These are phyloP conservation scores for Cyclura pinguis DNA, from an alignment of 2,797 vertebrate species.

Conservation along the genomic window DNA sequence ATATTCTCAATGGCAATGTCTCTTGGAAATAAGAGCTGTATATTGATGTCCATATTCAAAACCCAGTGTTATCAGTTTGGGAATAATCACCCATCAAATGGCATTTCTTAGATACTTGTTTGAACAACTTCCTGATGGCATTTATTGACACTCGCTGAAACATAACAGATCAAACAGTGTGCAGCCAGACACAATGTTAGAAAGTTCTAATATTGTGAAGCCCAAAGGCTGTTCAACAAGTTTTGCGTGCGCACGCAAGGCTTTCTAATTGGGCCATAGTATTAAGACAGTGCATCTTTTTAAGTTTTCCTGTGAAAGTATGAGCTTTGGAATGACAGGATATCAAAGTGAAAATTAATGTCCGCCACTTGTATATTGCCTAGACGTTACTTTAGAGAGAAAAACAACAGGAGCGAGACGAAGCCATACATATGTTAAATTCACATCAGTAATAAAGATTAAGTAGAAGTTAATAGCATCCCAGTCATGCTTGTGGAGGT, in stretches of 20 bases:
- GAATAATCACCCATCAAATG: constrained; percentile 50
- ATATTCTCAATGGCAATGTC: constrained; percentile 42
- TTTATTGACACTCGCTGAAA: constrained; percentile 24
- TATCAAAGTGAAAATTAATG: constrained; percentile 77
- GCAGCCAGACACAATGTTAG: constrained; percentile 22
- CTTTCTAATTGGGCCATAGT: constrained; percentile 41
- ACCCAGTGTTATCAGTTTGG: constrained; percentile 47
- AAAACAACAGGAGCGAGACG: constrained; percentile 83
- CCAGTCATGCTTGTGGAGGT: constrained; percentile 96
- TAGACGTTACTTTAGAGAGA: constrained; percentile 76
- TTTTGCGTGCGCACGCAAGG: background rate
- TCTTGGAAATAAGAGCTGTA: constrained; percentile 30
- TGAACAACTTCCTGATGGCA: constrained; percentile 18
- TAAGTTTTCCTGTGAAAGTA: constrained; percentile 58
- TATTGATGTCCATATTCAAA: constrained; percentile 22
- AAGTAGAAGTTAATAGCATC: constrained; percentile 98
- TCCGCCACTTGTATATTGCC: constrained; percentile 76
- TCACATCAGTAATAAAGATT: constrained; percentile 97
- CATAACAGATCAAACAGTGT: constrained; percentile 17
- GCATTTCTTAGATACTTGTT: constrained; percentile 19
- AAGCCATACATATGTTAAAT: constrained; percentile 96
- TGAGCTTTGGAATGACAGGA: constrained; percentile 68
- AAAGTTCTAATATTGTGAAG: constrained; percentile 39
- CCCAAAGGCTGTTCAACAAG: background rate
- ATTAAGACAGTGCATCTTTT: constrained; percentile 54